Conservation (phyloP, 1,140 invertebrate species). For the Tetramorium alpestre region DNA sequence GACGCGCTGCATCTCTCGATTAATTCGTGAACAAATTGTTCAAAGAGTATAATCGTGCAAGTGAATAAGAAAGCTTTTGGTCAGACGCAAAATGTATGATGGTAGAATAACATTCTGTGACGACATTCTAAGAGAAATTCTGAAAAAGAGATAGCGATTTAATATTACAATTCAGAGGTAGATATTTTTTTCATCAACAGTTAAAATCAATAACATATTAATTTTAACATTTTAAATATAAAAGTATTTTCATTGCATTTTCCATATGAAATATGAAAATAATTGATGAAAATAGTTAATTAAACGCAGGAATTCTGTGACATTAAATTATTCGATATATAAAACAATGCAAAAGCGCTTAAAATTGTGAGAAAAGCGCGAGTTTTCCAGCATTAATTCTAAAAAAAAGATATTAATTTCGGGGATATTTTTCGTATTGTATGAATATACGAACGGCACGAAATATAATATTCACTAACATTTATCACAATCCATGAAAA, state of each 20-base stretch:
- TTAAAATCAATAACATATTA: not conserved
- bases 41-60: not conserved
- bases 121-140: not conserved
- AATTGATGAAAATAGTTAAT: slow-evolving; percentile 22
- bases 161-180: not conserved
- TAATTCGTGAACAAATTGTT: not conserved
- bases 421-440: not conserved
- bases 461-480: not conserved
- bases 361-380: slow-evolving; percentile 17
- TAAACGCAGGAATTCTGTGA: slow-evolving; percentile 11
- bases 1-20: not conserved
- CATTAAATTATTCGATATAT: slow-evolving; percentile 4
- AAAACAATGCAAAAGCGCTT: slow-evolving; percentile 13
- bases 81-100: not conserved
- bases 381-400: slow-evolving; percentile 14
- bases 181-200: not conserved
- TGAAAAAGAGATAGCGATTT: not conserved
- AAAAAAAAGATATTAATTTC: slow-evolving; percentile 19
- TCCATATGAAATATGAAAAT: not conserved
- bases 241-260: not conserved
- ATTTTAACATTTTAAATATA: not conserved
- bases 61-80: not conserved
- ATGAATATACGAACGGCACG: not conserved
- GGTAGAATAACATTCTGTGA: not conserved
- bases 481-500: slow-evolving; percentile 3